These are phyloP conservation scores for Gasterosteus nipponicus DNA, from an alignment of 2,113 vertebrate genomes.

Conservation along the genomic window DNA sequence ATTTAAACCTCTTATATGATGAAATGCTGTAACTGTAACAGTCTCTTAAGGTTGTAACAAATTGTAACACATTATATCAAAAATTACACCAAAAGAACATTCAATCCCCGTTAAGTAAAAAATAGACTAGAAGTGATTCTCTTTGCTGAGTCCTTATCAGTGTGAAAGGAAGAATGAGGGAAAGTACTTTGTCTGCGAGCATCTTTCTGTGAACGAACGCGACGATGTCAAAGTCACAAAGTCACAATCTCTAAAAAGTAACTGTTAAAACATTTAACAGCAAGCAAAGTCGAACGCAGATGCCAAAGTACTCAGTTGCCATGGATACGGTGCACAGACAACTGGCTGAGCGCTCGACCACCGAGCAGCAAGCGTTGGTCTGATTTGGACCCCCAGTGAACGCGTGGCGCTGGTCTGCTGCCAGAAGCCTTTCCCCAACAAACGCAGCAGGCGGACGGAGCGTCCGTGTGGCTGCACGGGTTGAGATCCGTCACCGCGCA, in stretches of 20 bases:
- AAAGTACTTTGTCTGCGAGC: neutral
- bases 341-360: slow-evolving; percentile 33
- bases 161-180: neutral
- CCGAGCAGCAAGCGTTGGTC: neutral
- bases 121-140: neutral
- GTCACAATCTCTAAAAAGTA: neutral
- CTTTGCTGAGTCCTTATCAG: neutral
- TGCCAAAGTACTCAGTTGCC: slow-evolving; percentile 65
- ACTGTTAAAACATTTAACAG: slow-evolving; percentile 42
- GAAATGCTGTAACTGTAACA: neutral
- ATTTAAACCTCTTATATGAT: neutral
- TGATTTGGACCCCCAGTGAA: neutral
- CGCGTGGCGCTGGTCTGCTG: neutral
- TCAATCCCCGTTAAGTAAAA: slow-evolving; percentile 2
- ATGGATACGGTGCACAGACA: slow-evolving; percentile 67
- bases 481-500: slow-evolving; percentile 42
- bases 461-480: slow-evolving; percentile 60
- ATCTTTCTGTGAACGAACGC: neutral
- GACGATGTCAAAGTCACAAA: neutral
- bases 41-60: neutral
- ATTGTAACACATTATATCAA: slow-evolving; percentile 8
- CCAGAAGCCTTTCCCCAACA: slow-evolving; percentile 2
- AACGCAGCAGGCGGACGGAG: slow-evolving; percentile 17
- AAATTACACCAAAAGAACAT: slow-evolving; percentile 17
- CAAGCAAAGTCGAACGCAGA: slow-evolving; percentile 49